Base-by-base conservation (phyloP, 2,113 vertebrate species). In the Nibea coibor region DNA sequence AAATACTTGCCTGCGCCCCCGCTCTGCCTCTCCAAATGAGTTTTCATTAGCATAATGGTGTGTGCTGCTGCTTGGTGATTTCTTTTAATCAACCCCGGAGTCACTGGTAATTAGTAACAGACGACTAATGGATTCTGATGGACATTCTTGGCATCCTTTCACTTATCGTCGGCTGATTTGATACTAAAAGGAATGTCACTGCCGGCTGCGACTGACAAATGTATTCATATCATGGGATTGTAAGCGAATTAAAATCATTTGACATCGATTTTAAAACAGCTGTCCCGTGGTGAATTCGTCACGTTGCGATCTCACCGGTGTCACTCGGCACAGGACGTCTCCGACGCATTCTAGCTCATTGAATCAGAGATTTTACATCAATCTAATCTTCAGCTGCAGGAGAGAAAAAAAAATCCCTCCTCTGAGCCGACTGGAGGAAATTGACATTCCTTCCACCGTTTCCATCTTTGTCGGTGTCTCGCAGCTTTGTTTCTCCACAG, bases 11-110 rank as follows among this genome's bases (percentile, higher is more conserved):
- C 63, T 26, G 70, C 75, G 43, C 83, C 77, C 79, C 22, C 65
- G 45, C 85, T 76, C 86, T 83, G 83, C 87, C 78, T 87, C 87
- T 83, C 88, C 80, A 93, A 94, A 94, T 92, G 84, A 94, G 87
- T 56, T 83, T 80, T 88, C 88, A 94, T 93, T 94, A 92, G 91
- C 93, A 93, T 93, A 94, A 94, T 94, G 81, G 72, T 84, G 88
- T 86, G 82, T 85, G 91, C 87, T 85, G 87, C 88, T 84, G 87
- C 91, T 88, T 86, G 82, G 86, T 79, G 87, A 90, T 88, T 90
- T 93, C 87, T 91, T 93, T 88, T 95, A 93, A 95, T 93, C 91
- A 94, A 93, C 91, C 92, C 80, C 50, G 54, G 85, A 94, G 92
- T 92, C 91, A 66, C 73, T 87, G 78, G 83, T 92, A 93, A 94